These are phyloP conservation scores for Pollenia griseotomentosa DNA, from an alignment of 2,888 invertebrate genomes.

Conservation along the genomic window DNA sequence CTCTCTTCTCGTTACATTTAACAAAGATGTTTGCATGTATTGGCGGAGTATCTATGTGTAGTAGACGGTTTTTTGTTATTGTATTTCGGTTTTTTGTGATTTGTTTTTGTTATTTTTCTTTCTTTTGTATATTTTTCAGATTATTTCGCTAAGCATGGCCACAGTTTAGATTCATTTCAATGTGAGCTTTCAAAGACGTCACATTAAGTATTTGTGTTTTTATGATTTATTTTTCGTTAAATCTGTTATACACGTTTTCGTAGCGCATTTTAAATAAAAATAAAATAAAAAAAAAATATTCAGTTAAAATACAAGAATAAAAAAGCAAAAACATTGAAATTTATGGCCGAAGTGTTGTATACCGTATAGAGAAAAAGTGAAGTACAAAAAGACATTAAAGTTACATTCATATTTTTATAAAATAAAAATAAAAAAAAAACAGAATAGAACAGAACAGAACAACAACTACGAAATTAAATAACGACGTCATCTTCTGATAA, in stretches of 20 bases:
- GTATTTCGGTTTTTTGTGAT: not conserved
- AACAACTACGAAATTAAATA: constrained; percentile 35
- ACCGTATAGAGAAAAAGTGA: constrained; percentile 54
- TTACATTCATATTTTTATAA: constrained; percentile 40
- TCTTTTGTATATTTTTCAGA: constrained; percentile 8
- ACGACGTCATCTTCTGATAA: constrained; percentile 59
- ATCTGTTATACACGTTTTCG: constrained; percentile 56
- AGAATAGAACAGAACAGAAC: constrained; percentile 49
- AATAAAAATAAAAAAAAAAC: constrained; percentile 10
- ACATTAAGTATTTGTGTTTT: constrained; percentile 59
- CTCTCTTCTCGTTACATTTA: not conserved
- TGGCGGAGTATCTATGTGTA: constrained; percentile 62
- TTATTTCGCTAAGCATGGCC: constrained; percentile 59
- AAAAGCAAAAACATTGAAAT: constrained; percentile 50
- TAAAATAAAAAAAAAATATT: constrained; percentile 20
- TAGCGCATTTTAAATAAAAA: constrained; percentile 29
- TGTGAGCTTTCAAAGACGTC: constrained; percentile 70
- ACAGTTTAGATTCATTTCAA: constrained; percentile 67
- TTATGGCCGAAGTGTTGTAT: constrained; percentile 28
- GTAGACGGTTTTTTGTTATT: not conserved
- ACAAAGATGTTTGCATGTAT: constrained; percentile 6
- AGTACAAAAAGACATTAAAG: constrained; percentile 46
- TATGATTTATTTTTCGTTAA: constrained; percentile 59
- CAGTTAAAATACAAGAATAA: constrained; percentile 21
- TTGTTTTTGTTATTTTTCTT: constrained; percentile 26